Evolutionary conservation across 2,888 invertebrate species (phyloP).

Genomic region (Philereme transversata): DNA sequence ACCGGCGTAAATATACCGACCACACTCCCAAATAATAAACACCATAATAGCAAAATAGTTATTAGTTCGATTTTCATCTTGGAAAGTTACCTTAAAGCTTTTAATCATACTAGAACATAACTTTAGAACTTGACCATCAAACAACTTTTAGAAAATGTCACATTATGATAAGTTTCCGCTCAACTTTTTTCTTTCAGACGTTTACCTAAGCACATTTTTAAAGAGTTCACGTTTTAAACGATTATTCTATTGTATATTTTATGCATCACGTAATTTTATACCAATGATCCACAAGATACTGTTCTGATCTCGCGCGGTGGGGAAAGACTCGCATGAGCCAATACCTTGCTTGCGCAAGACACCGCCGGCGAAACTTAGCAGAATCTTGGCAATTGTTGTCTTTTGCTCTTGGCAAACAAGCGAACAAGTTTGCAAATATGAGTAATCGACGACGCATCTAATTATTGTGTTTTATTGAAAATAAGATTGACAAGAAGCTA

Average conservation of each 20-base stretch:
- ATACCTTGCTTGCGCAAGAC: slow-evolving; percentile 24
- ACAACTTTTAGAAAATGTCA: too few relatives aligned
- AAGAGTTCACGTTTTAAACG: too few relatives aligned
- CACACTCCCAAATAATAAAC: slow-evolving; percentile 17
- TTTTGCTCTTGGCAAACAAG: slow-evolving; percentile 18
- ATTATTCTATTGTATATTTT: background rate
- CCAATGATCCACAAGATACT: slow-evolving; percentile 19
- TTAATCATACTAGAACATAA: background rate
- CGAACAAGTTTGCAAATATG: slow-evolving; percentile 14
- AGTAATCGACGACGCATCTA: slow-evolving; percentile 8
- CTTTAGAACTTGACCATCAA: background rate
- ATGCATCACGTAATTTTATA: slow-evolving; percentile 15
- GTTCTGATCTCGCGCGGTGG: slow-evolving; percentile 16
- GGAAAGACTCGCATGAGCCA: slow-evolving; percentile 17
- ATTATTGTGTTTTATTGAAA: slow-evolving; percentile 2
- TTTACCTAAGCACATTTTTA: too few relatives aligned
- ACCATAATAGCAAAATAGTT: slow-evolving; percentile 5
- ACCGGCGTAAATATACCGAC: slow-evolving; percentile 51
- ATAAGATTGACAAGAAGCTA: background rate
- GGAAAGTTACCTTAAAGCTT: background rate
- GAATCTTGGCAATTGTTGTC: slow-evolving; percentile 14
- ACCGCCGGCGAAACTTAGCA: slow-evolving; percentile 11
- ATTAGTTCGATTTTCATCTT: slow-evolving; percentile 25
- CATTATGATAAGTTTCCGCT: too few relatives aligned
- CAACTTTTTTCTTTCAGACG: too few relatives aligned